Conservation (phyloP, 2,888 invertebrate genomes). For the Isoperla grammatica region DNA sequence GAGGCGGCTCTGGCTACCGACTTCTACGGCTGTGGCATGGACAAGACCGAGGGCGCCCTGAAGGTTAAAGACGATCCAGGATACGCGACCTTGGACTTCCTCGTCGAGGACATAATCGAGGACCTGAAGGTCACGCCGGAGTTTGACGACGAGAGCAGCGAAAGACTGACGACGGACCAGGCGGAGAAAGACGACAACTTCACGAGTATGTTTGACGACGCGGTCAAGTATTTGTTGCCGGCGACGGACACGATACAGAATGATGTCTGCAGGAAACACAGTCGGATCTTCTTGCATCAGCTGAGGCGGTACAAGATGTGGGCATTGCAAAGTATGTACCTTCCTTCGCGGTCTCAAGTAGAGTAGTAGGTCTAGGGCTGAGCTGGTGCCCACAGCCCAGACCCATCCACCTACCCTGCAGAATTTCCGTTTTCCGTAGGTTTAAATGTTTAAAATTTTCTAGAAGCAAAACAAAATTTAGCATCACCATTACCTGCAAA, state of each 20-base stretch:
- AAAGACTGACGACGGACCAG: not conserved
- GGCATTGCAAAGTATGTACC: conserved; percentile 64
- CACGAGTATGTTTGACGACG: conserved; percentile 21
- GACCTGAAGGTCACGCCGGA: not conserved
- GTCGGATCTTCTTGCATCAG: conserved; percentile 62
- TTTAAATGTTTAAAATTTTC: no score
- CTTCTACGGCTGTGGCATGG: not conserved
- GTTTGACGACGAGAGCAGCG: not conserved
- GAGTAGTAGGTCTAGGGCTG: no score
- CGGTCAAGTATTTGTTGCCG: conserved; percentile 59
- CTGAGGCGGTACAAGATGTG: conserved; percentile 62
- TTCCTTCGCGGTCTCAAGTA: no score
- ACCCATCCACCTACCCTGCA: no score
- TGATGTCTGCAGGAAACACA: conserved; percentile 61
- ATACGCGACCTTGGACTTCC: no score
- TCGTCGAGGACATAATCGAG: conserved; percentile 2
- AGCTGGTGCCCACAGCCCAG: no score
- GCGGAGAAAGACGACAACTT: conserved; percentile 21
- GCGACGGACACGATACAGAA: conserved; percentile 60
- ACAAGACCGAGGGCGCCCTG: no score
- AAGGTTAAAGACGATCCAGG: no score
- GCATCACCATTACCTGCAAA: no score
- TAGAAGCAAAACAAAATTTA: no score
- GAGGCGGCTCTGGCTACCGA: not conserved
- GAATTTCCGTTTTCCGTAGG: no score